phyloP scores from a whole-genome alignment of 1,140 invertebrate species.

The Sycophila sp. region DNA sequence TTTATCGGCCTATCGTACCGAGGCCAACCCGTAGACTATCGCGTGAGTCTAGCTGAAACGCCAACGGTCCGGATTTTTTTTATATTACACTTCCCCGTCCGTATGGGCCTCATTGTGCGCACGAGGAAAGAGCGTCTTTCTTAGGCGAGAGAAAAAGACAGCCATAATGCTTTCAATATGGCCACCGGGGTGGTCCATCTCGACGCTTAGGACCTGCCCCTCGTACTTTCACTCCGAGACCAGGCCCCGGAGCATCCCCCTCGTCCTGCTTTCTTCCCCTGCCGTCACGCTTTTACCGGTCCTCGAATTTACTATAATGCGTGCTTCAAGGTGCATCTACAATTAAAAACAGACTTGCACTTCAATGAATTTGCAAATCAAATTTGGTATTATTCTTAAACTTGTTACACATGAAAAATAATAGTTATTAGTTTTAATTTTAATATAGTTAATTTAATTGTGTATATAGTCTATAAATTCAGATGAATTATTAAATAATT shows the following conservation, averaged over 20 bases:
- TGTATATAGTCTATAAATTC: too few relatives aligned
- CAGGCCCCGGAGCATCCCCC: constrained; percentile 20
- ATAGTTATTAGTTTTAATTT: not conserved
- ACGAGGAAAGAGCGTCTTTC: not conserved
- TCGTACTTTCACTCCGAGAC: constrained; percentile 19
- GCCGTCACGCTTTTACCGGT: not conserved
- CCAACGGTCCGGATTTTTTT: constrained; percentile 47
- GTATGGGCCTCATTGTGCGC: constrained; percentile 16
- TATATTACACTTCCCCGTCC: not conserved
- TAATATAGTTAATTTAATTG: too few relatives aligned
- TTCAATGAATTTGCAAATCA: too few relatives aligned
- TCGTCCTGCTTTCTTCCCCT: constrained; percentile 23
- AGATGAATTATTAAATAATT: too few relatives aligned
- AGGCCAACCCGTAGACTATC: constrained; percentile 55
- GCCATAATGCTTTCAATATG: constrained; percentile 34
- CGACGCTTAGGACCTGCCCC: constrained; percentile 28
- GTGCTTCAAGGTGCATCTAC: constrained; percentile 20
- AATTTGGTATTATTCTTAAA: too few relatives aligned
- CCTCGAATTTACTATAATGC: constrained; percentile 6
- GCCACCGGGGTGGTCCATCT: constrained; percentile 37
- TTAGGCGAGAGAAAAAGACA: not conserved
- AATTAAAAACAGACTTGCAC: not conserved
- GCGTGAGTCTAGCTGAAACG: constrained; percentile 47
- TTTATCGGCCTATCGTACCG: constrained; percentile 52
- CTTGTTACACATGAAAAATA: not conserved